phyloP scores from a whole-genome alignment of 2,113 vertebrate species.

The Periophthalmus modestus region DNA sequence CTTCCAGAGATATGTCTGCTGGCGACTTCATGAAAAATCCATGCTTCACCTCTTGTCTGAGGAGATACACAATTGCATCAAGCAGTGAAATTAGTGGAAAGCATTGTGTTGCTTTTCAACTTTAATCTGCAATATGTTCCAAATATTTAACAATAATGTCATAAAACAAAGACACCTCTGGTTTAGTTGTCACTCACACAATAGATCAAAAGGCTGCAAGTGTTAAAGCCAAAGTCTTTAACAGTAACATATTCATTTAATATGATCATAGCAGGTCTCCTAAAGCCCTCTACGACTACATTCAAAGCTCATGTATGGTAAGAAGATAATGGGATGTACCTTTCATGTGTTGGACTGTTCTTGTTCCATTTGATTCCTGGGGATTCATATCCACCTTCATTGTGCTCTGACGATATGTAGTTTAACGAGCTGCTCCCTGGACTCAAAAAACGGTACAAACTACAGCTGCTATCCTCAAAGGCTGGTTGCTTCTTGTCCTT shows the following conservation, averaged over 20 bases:
- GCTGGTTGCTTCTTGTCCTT: slow-evolving; percentile 86
- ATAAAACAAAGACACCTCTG: neutral
- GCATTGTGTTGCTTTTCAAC: slow-evolving; percentile 6
- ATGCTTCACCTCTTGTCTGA: slow-evolving; percentile 76
- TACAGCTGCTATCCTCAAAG: slow-evolving; percentile 93
- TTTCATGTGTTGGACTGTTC: slow-evolving; percentile 48
- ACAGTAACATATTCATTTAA: neutral
- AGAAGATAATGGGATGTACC: slow-evolving; percentile 50
- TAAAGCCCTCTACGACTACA: neutral
- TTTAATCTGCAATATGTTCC: slow-evolving; percentile 1
- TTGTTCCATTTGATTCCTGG: slow-evolving; percentile 66
- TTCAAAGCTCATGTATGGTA: neutral
- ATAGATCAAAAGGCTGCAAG: slow-evolving; percentile 23
- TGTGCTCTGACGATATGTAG: slow-evolving; percentile 56
- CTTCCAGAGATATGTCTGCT: slow-evolving; percentile 82
- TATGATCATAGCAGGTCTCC: neutral
- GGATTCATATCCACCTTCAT: slow-evolving; percentile 75
- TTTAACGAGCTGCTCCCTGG: slow-evolving; percentile 11
- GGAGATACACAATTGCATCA: slow-evolving; percentile 44
- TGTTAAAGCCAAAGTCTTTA: slow-evolving; percentile 1
- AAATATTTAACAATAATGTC: slow-evolving; percentile 16
- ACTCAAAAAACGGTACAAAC: slow-evolving; percentile 89
- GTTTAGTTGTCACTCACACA: slow-evolving; percentile 16
- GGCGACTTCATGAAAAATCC: slow-evolving; percentile 73
- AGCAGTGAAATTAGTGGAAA: slow-evolving; percentile 41